These are phyloP conservation scores for Gandaritis pyraliata DNA, from an alignment of 2,888 invertebrate genomes.

Conservation along the genomic window DNA sequence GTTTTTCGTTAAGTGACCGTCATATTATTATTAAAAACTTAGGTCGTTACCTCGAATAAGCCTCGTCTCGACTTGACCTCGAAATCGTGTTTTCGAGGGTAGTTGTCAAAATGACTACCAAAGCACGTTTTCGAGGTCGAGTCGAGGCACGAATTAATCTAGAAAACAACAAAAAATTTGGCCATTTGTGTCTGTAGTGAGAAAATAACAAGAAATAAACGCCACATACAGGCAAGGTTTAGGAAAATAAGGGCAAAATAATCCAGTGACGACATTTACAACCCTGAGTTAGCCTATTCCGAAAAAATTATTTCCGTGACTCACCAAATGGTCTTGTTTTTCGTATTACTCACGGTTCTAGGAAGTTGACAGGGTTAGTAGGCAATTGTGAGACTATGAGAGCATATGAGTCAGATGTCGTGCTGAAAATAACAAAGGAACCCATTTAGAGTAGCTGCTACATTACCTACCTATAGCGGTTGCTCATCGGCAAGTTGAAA, in stretches of 20 bases:
- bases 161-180: too few relatives aligned
- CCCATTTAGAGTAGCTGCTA: not conserved
- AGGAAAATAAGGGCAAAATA: not conserved
- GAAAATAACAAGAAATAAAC: not conserved
- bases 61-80: too few relatives aligned
- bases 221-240: not conserved
- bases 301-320: conserved; percentile 21
- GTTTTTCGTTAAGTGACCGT: not conserved
- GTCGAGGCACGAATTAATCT: too few relatives aligned
- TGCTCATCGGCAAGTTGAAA: too few relatives aligned
- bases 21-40: too few relatives aligned
- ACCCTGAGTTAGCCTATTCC: not conserved
- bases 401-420: conserved; percentile 28
- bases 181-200: too few relatives aligned
- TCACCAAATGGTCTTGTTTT: conserved; percentile 28
- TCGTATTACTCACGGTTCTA: conserved; percentile 40
- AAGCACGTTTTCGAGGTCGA: too few relatives aligned
- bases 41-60: too few relatives aligned
- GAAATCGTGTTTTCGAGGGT: too few relatives aligned
- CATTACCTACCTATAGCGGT: too few relatives aligned
- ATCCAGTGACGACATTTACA: not conserved
- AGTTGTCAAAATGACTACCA: too few relatives aligned
- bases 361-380: conserved; percentile 37
- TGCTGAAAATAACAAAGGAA: conserved; percentile 10
- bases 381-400: conserved; percentile 22